Percentiles rank a stretch among this genome's conserved stretches.
These are phyloP conservation scores for Psittacula derbiana DNA, from an alignment of 2,797 vertebrate species.

Conservation along the genomic window DNA sequence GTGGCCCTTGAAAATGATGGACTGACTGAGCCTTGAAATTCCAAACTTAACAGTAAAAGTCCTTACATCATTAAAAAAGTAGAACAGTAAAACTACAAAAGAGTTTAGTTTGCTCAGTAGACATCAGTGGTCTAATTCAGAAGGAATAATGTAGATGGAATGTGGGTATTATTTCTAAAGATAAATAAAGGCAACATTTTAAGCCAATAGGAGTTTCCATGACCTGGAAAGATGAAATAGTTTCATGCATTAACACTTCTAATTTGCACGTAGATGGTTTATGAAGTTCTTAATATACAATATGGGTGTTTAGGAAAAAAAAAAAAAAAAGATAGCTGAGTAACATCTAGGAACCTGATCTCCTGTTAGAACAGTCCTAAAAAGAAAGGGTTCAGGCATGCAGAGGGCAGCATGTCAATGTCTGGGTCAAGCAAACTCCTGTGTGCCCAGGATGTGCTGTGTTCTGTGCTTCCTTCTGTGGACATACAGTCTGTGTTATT, in stretches of 20 bases:
- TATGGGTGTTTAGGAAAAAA: background rate
- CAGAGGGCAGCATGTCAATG: background rate
- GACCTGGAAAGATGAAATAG: background rate
- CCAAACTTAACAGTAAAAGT: background rate
- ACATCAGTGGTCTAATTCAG: background rate
- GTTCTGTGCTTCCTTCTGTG: background rate
- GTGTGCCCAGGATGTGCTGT: background rate
- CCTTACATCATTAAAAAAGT: background rate
- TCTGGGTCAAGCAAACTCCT: background rate
- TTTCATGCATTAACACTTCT: background rate
- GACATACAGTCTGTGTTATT: background rate
- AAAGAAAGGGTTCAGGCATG: background rate
- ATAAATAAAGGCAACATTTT: background rate
- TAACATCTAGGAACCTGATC: background rate
- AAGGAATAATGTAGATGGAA: background rate
- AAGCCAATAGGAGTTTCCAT: background rate
- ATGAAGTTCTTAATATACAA: background rate
- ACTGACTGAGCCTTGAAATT: background rate
- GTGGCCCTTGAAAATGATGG: background rate
- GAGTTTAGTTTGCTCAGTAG: background rate
- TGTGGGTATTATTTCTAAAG: background rate
- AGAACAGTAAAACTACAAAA: background rate
- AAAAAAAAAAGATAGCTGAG: background rate
- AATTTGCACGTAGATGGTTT: background rate
- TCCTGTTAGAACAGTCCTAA: background rate